Percentiles rank a stretch among this genome's conserved stretches.
Conservation (phyloP, 2,888 invertebrate species). For the Eudasyphora cyanicolor region DNA sequence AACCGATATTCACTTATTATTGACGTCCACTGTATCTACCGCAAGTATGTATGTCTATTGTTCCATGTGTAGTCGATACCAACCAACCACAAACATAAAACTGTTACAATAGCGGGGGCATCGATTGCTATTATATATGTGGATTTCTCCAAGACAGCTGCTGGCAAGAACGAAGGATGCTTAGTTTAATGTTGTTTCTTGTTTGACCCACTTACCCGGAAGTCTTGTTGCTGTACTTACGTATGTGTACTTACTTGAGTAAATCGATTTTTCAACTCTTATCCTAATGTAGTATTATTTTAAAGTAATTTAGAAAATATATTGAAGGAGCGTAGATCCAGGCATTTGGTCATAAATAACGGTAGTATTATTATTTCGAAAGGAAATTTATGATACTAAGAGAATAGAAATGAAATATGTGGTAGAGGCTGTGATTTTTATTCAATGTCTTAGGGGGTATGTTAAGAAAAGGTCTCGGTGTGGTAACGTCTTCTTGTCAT, state of each 20-base stretch:
- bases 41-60: neutral
- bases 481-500: too few species aligned
- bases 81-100: neutral
- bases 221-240: neutral
- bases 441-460: too few species aligned
- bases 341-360: neutral
- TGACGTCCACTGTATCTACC: too few species aligned
- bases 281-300: conserved; percentile 51
- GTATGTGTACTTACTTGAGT: conserved; percentile 24
- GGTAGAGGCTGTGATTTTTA: too few species aligned
- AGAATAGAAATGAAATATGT: too few species aligned
- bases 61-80: neutral
- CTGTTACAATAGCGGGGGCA: neutral
- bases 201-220: conserved; percentile 11
- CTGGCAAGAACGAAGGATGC: conserved; percentile 25
- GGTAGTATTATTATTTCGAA: neutral
- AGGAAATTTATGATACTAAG: neutral
- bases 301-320: conserved; percentile 43
- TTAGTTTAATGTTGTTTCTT: conserved; percentile 30
- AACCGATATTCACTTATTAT: too few species aligned
- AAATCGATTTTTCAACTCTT: conserved; percentile 52
- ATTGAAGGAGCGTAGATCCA: neutral
- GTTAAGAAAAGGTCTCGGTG: too few species aligned
- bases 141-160: neutral
- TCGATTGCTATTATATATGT: neutral